Conservation (phyloP, 2,888 invertebrate species). For the Ophion costatus region DNA sequence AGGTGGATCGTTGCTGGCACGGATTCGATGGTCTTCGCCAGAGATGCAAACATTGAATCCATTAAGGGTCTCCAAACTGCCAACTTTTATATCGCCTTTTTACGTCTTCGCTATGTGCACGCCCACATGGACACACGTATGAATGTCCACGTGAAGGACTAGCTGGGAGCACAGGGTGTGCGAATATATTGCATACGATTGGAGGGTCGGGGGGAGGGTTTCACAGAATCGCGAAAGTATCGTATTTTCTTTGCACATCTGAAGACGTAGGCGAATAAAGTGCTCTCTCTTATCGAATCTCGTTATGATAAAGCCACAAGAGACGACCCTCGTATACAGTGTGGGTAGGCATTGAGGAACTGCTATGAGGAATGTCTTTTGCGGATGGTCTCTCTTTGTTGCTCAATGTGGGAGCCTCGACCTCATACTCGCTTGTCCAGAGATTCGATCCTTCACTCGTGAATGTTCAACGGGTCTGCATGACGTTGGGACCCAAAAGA, state of each 20-base stretch:
- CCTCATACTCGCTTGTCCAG: not conserved
- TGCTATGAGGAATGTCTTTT: not conserved
- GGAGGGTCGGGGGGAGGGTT: constrained; percentile 66
- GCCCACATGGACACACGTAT: constrained; percentile 17
- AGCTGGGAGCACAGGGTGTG: constrained; percentile 63
- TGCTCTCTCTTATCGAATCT: constrained; percentile 29
- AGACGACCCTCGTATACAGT: constrained; percentile 11
- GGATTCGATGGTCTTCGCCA: constrained; percentile 67
- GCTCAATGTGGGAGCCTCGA: not conserved
- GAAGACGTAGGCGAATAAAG: constrained; percentile 27
- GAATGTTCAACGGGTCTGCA: not conserved
- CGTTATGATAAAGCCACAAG: constrained; percentile 39
- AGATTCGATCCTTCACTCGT: not conserved
- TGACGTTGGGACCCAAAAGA: too few relatives aligned
- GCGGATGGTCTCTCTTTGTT: not conserved
- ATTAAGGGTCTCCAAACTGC: constrained; percentile 69
- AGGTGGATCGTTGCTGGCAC: constrained; percentile 6
- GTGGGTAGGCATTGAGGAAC: constrained; percentile 17
- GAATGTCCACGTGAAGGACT: constrained; percentile 65
- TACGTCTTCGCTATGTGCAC: not conserved
- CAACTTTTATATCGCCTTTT: constrained; percentile 4
- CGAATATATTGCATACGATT: constrained; percentile 46
- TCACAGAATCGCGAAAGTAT: constrained; percentile 52
- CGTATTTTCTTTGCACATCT: constrained; percentile 31
- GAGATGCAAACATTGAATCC: constrained; percentile 76